A percentile compares a stretch with the other conserved stretches of the same genome.
Conservation (phyloP, 2,797 vertebrate genomes). For the Lepidocolaptes lacrymiger region DNA sequence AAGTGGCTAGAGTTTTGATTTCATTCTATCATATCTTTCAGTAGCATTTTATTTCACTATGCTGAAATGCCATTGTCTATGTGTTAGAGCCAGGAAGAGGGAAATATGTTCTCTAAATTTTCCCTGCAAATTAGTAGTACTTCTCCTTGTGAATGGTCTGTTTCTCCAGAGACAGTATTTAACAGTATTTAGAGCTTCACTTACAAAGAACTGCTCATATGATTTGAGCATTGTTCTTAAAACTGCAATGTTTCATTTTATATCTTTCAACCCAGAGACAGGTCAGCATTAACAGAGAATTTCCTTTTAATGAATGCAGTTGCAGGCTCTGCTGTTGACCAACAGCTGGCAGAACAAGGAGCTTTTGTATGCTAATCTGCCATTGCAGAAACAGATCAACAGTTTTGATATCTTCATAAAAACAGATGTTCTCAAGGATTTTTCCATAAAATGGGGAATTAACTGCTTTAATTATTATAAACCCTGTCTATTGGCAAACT, state of each 20-base stretch:
- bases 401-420: not conserved
- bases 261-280: not conserved
- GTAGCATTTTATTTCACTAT: not conserved
- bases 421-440: not conserved
- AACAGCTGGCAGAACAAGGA: not conserved
- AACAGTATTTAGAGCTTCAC: not conserved
- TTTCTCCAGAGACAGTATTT: not conserved
- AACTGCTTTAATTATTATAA: not conserved
- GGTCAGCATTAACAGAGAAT: not conserved
- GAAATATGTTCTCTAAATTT: not conserved
- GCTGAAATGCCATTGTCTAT: not conserved
- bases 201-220: not conserved
- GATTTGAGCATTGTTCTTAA: not conserved
- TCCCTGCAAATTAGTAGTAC: not conserved
- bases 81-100: not conserved
- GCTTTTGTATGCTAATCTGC: not conserved
- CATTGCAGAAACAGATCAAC: not conserved
- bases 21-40: not conserved
- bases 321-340: not conserved
- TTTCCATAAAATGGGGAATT: not conserved
- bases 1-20: not conserved
- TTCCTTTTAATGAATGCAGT: not conserved
- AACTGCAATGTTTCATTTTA: not conserved
- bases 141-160: not conserved
- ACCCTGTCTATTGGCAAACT: not conserved